Conservation (phyloP, 1,140 invertebrate genomes). For the Formica selysi region DNA sequence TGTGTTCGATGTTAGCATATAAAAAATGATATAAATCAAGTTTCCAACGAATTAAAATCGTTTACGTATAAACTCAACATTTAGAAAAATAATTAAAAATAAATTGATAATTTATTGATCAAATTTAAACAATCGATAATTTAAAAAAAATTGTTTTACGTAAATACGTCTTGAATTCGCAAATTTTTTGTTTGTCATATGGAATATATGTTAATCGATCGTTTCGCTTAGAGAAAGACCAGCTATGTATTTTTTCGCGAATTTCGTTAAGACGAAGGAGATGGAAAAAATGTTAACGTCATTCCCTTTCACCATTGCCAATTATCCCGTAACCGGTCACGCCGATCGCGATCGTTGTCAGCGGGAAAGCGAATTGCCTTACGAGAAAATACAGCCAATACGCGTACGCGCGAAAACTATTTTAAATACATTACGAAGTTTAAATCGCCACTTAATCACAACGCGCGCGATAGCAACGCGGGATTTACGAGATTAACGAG, state of each 20-base stretch:
- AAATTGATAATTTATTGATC: background rate
- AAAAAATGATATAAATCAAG: background rate
- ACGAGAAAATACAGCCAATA: conserved; percentile 24
- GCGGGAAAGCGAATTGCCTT: conserved; percentile 4
- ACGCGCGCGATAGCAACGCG: conserved; percentile 12
- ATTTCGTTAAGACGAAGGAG: conserved; percentile 11
- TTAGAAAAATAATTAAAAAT: background rate
- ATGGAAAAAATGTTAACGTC: conserved; percentile 13
- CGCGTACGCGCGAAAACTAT: conserved; percentile 18
- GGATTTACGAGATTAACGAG: conserved; percentile 29
- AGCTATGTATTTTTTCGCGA: conserved; percentile 3
- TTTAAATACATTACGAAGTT: conserved; percentile 23
- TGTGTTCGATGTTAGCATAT: background rate
- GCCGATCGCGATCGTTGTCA: conserved; percentile 18
- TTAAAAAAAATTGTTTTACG: background rate
- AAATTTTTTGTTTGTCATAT: background rate
- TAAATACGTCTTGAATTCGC: background rate
- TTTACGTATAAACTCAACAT: background rate
- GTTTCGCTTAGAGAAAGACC: background rate
- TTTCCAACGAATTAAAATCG: background rate
- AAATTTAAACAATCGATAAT: background rate
- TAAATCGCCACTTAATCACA: conserved; percentile 46
- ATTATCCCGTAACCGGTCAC: conserved; percentile 32
- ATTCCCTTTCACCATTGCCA: conserved; percentile 28
- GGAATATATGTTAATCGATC: background rate